Conservation (phyloP, 2,888 invertebrate genomes). For the Mythimna vitellina region DNA sequence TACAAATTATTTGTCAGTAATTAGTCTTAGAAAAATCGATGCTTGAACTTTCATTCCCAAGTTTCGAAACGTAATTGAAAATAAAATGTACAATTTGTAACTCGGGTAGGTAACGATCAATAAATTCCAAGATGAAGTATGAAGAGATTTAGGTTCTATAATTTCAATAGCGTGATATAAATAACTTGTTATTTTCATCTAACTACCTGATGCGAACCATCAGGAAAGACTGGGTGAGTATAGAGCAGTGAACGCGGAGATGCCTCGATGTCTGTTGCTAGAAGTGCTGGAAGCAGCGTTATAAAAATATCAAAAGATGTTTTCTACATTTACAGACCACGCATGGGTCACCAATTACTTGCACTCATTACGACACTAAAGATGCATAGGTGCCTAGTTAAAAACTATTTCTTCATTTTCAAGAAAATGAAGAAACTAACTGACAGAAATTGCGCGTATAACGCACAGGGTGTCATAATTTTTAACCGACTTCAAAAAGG, state of each 20-base stretch:
- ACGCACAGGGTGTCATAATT: not conserved
- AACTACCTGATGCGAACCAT: not conserved
- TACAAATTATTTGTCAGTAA: not conserved
- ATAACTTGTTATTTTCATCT: not conserved
- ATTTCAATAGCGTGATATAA: constrained; percentile 7
- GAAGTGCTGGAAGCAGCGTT: too few relatives aligned
- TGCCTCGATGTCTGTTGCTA: too few relatives aligned
- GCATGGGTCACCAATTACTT: too few relatives aligned
- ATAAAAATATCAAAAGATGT: too few relatives aligned
- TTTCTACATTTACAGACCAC: too few relatives aligned
- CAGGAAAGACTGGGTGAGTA: not conserved
- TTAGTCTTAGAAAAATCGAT: not conserved
- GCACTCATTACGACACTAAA: too few relatives aligned
- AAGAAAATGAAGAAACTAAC: too few relatives aligned
- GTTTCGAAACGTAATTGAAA: not conserved
- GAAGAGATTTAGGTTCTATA: not conserved
- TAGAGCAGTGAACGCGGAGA: not conserved
- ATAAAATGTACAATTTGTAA: not conserved
- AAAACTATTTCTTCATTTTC: not conserved
- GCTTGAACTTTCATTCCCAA: not conserved
- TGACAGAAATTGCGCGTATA: too few relatives aligned
- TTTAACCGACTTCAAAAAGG: too few relatives aligned
- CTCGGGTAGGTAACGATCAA: not conserved
- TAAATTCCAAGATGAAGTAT: not conserved
- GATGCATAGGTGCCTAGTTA: too few relatives aligned